Evolutionary conservation across 1,140 invertebrate genomes (phyloP), one percentile per base, ranked within the genome.

Genomic region (Diuraphis noxia): DNA sequence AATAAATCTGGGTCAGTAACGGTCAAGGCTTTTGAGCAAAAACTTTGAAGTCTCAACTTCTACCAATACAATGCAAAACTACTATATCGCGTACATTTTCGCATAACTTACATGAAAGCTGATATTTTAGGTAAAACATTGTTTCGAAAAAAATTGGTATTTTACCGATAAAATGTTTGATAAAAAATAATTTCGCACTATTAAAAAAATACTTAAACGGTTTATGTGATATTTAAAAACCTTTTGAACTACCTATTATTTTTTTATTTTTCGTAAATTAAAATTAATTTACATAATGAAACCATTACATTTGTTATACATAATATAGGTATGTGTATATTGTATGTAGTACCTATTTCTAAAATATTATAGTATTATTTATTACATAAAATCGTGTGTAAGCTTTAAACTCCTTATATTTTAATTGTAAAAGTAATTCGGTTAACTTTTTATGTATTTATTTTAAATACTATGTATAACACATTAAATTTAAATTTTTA

Each of bases 1-100:
- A 72, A 72, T n/a, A 72, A 72, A 72, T 72, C 56, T 72, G n/a
- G 56, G 56, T n/a, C 56, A 72, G 30, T n/a, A 72, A 72, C 56
- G 56, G 56, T 72, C 56, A 72, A 72, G 56, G 56, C 13, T 72
- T 17, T 72, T 72, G n/a, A 72, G 56, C 10, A 72, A 17, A 72
- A 72, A 72, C 56, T 72, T 72, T n/a, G 10, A 72, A 72, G 56
- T 72, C 4, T n/a, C 10, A 72, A n/a, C 56, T 72, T 49, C 8
- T 56, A 72, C 30, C n/a, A 34, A 72, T n/a, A 72, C 13, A 72
- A 72, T 72, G 30, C 25, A 30, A 72, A 72, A n/a, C 13, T n/a
- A n/a, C 30, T 72, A n/a, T 13, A 72, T 17, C 13, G 17, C 19
- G 56, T 17, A n/a, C 13, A 72, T 34, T n/a, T 72, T n/a, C 0